These are phyloP conservation scores for Drosophila tanythrix DNA, from an alignment of 2,888 invertebrate genomes.

Conservation along the genomic window DNA sequence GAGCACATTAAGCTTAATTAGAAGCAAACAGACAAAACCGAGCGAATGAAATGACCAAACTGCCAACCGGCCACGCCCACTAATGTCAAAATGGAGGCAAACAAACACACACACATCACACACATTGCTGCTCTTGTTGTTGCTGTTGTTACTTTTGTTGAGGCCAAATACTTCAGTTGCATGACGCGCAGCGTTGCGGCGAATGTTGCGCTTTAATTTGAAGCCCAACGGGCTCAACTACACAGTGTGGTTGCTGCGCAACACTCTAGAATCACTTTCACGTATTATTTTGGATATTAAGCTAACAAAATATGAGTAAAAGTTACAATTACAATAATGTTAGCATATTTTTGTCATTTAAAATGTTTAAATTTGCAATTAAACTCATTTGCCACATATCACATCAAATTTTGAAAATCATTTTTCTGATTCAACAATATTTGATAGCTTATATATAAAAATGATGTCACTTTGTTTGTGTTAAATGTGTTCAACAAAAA, in stretches of 20 bases:
- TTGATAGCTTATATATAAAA: background rate
- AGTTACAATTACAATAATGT: too few relatives aligned
- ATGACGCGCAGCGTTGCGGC: slow-evolving; percentile 50
- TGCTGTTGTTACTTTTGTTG: slow-evolving; percentile 46
- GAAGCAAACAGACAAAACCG: slow-evolving; percentile 61
- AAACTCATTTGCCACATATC: background rate
- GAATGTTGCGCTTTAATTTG: slow-evolving; percentile 61
- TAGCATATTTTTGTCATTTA: too few relatives aligned
- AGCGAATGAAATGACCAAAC: slow-evolving; percentile 57
- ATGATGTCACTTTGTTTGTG: background rate
- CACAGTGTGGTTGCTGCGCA: background rate
- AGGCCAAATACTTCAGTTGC: slow-evolving; percentile 60
- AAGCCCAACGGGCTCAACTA: slow-evolving; percentile 27
- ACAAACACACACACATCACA: background rate
- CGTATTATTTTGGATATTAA: background rate
- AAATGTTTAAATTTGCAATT: background rate
- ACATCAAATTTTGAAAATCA: background rate
- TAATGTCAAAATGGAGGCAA: slow-evolving; percentile 14
- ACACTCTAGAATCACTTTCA: background rate
- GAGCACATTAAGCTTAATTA: slow-evolving; percentile 68
- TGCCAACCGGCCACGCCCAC: slow-evolving; percentile 35
- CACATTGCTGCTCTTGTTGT: slow-evolving; percentile 6
- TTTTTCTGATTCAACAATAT: background rate
- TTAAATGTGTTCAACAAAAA: background rate
- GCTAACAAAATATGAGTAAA: background rate